Evolutionary conservation across 2,797 vertebrate genomes (phyloP).

Genomic region (Pipistrellus nathusii): DNA sequence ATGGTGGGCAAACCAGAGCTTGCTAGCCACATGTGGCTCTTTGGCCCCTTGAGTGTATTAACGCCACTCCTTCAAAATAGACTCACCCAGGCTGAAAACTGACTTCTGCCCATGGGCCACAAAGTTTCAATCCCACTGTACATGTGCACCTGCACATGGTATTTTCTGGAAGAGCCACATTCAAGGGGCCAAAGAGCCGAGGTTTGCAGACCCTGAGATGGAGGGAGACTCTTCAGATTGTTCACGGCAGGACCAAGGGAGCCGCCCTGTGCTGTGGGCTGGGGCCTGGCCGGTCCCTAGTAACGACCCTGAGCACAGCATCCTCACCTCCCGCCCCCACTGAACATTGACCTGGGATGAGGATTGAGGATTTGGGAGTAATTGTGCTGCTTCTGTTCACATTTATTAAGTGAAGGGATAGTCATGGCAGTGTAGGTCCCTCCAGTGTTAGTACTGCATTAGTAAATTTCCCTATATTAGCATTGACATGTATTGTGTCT

Average conservation of each 20-base stretch:
- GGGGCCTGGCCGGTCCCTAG: not conserved
- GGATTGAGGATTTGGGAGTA: not conserved
- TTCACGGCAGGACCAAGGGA: not conserved
- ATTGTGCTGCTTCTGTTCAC: not conserved
- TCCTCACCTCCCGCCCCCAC: not conserved
- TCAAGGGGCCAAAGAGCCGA: no score
- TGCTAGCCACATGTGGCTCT: no score
- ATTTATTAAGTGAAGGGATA: not conserved
- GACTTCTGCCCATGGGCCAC: no score
- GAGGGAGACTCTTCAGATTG: not conserved
- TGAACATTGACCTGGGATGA: not conserved
- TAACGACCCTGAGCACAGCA: not conserved
- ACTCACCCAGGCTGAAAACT: no score
- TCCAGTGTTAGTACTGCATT: not conserved
- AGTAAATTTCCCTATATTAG: not conserved
- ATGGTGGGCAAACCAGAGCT: no score
- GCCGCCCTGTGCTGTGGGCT: not conserved
- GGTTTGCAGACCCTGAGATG: no score
- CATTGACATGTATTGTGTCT: not conserved
- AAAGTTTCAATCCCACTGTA: no score
- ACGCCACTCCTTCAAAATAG: no score
- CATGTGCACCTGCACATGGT: no score
- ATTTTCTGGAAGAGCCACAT: no score
- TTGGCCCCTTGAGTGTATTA: no score
- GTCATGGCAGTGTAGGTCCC: not conserved